Percentiles rank a stretch among this genome's conserved stretches.
Conservation (phyloP, 2,113 vertebrate species). For the Carassius carassius region DNA sequence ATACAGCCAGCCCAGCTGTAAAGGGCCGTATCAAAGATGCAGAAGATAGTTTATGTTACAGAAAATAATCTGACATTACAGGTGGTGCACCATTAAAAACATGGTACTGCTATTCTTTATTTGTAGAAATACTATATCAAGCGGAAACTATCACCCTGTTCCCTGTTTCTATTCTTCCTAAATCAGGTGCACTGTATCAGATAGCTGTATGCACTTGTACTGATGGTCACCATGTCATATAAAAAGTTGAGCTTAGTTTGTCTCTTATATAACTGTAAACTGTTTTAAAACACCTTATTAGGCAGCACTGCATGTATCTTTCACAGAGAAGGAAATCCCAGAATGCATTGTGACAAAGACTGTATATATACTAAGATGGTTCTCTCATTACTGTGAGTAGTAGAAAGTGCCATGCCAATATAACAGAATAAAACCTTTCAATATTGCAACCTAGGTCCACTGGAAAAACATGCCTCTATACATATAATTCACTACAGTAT, state of each 20-base stretch:
- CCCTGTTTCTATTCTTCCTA: not conserved
- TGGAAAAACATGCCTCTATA: not conserved
- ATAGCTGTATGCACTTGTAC: not conserved
- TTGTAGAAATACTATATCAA: not conserved
- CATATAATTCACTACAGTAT: not conserved
- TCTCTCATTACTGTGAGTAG: no score
- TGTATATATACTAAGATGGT: no score
- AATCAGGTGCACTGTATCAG: not conserved
- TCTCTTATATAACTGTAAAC: not conserved
- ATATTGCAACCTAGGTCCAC: not conserved
- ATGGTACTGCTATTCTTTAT: not conserved
- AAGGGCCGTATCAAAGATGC: not conserved
- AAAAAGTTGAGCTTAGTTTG: not conserved
- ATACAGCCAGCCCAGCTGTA: conserved; percentile 10
- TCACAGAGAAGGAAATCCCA: no score
- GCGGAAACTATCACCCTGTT: conserved; percentile 16
- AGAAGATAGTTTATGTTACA: conserved; percentile 3
- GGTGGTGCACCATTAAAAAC: not conserved
- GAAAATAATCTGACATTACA: conserved; percentile 18
- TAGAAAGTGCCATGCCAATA: not conserved
- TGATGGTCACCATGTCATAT: not conserved
- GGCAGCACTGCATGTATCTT: no score
- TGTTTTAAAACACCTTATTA: not conserved
- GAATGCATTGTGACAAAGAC: no score
- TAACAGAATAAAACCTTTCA: not conserved